phyloP scores from a whole-genome alignment of 2,888 invertebrate genomes.

The Allolobophora icterica region DNA sequence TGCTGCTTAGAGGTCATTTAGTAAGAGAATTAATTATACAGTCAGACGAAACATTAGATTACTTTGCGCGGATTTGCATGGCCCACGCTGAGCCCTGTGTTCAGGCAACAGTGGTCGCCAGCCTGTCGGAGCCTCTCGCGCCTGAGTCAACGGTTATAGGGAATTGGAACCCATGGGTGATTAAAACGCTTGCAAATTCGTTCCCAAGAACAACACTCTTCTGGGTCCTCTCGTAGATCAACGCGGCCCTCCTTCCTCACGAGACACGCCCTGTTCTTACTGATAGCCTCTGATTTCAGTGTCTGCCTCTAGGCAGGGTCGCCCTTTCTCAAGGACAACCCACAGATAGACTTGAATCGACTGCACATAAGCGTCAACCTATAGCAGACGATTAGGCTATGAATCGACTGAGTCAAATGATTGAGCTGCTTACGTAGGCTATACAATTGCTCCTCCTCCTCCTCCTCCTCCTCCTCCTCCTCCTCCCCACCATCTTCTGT shows the following conservation, averaged over 20 bases:
- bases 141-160: not conserved
- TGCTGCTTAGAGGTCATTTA: not conserved
- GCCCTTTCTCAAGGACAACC: not conserved
- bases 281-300: not conserved
- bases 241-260: not conserved
- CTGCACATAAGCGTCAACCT: too few relatives aligned
- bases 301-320: not conserved
- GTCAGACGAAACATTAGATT: not conserved
- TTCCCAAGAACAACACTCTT: not conserved
- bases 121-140: not conserved
- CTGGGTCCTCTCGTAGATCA: not conserved
- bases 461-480: not conserved
- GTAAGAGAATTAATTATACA: conserved; percentile 17
- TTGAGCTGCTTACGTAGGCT: not conserved
- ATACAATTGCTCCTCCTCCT: not conserved
- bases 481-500: not conserved
- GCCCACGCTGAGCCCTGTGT: too few relatives aligned
- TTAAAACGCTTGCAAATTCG: not conserved
- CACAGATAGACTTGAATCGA: not conserved
- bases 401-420: not conserved
- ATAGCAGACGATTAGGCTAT: too few relatives aligned
- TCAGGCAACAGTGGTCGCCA: not conserved
- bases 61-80: not conserved
- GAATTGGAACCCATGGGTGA: not conserved
- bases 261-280: not conserved